Evolutionary conservation across 2,113 vertebrate genomes (phyloP), one percentile per base, ranked within the genome.

Genomic region (Ictalurus furcatus): DNA sequence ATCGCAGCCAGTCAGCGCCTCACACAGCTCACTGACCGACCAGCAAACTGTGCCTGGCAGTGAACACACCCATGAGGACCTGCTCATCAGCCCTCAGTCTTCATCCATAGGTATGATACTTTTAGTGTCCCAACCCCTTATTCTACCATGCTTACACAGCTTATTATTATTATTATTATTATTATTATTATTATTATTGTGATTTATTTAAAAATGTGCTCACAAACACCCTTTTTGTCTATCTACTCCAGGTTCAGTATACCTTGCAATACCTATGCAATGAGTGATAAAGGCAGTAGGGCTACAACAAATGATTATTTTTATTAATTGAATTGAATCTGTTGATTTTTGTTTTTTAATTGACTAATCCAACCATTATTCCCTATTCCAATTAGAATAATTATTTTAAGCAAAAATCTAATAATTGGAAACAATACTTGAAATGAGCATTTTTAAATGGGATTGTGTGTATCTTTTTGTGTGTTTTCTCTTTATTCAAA

Each of bases 41-140:
- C 98, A 99, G 90, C 98, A 99, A 94, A 99, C 98, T 0, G 98
- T 99, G 61, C 98, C 98, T 0, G 98, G 98, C 44, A 99, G 98
- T 2, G 98, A 99, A 30, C 98, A 98, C 92, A 97, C 97, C 90
- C 98, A 99, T 90, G 98, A 99, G 88, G 98, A 99, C 92, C 97
- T 99, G 85, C 96, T 99, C 84, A 99, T 99, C 94, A 99, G 98
- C 93, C 98, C 98, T 8, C 98, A 99, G 95, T 99, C 98, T 52
- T 99, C 98, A 82, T 99, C 98, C 85, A 99, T 99, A 96, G 98
- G 98, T 99, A 95, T n/a, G 71, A 48, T 28, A 25, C 84, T 30
- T 96, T 61, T 63, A 30, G 85, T 97, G 96, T 96, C 90, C 97
- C 97, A 54, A 34, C 23, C 14, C 11, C 7, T 19, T 67, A 40